Evolutionary conservation across 1,140 invertebrate genomes (phyloP).

Genomic region (Cyclargus thomasi): DNA sequence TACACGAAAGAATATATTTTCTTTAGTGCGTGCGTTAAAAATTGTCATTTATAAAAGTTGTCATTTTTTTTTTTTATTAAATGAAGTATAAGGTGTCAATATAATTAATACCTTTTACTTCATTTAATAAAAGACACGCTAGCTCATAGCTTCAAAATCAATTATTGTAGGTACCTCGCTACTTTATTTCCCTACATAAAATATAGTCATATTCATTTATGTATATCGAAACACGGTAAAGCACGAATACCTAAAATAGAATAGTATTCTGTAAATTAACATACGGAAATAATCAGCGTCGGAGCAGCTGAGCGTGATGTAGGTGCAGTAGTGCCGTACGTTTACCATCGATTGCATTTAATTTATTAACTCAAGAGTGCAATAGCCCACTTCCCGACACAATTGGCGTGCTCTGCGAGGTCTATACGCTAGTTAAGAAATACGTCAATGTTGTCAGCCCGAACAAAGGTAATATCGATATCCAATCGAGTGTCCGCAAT

Average conservation of each 20-base stretch:
- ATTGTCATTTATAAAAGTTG: too few species aligned
- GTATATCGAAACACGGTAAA: background rate
- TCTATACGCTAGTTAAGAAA: conserved; percentile 6
- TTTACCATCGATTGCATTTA: conserved; percentile 36
- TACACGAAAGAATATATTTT: too few species aligned
- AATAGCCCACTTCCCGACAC: conserved; percentile 27
- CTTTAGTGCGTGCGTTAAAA: too few species aligned
- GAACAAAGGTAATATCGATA: conserved; percentile 9
- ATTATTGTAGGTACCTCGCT: too few species aligned
- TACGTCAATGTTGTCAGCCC: conserved; percentile 5
- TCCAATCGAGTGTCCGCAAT: background rate
- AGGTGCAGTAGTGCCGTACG: conserved; percentile 23
- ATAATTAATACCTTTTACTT: too few species aligned
- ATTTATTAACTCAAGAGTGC: conserved; percentile 34
- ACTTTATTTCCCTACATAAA: too few species aligned
- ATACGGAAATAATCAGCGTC: conserved; percentile 13
- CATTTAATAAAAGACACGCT: too few species aligned
- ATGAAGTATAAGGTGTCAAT: too few species aligned
- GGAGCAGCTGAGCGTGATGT: conserved; percentile 8
- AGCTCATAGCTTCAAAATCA: too few species aligned
- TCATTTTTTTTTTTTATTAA: too few species aligned
- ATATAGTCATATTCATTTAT: background rate
- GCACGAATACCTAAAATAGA: background rate
- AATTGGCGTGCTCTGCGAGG: conserved; percentile 24
- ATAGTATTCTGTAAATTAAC: conserved; percentile 2